Percentiles rank a stretch among this genome's conserved stretches.
Evolutionary conservation across 1,140 invertebrate species (phyloP).

Genomic region (Carcinoscorpius rotundicauda): DNA sequence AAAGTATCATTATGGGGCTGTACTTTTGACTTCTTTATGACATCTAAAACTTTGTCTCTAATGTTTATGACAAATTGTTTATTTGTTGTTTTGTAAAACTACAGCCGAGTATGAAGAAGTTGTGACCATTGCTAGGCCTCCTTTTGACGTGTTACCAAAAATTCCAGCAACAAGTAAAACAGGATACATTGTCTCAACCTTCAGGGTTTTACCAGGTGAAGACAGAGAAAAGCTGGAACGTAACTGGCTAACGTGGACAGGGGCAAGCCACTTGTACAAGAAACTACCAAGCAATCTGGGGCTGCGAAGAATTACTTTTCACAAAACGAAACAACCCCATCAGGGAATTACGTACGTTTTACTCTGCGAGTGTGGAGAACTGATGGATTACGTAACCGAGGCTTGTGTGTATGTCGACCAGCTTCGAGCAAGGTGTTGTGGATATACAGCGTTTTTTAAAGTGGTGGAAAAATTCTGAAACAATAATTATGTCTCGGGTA

Average conservation of each 20-base stretch:
- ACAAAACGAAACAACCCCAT: slow-evolving; percentile 42
- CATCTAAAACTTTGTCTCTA: too few species aligned
- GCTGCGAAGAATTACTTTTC: slow-evolving; percentile 67
- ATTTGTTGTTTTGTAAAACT: background rate
- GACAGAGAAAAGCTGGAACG: slow-evolving; percentile 77
- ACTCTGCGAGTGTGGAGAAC: slow-evolving; percentile 75
- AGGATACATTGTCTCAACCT: slow-evolving; percentile 80
- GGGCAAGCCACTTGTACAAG: slow-evolving; percentile 62
- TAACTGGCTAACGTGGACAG: slow-evolving; percentile 87
- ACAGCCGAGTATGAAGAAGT: slow-evolving; percentile 38
- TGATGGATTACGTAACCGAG: slow-evolving; percentile 68
- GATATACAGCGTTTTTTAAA: slow-evolving; percentile 68
- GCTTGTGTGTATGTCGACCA: slow-evolving; percentile 73
- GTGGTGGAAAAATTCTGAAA: too few species aligned
- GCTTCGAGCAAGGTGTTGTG: slow-evolving; percentile 67
- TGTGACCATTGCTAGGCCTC: slow-evolving; percentile 73
- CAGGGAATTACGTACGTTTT: slow-evolving; percentile 48
- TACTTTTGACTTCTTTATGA: too few species aligned
- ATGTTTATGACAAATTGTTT: too few species aligned
- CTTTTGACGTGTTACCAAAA: slow-evolving; percentile 38
- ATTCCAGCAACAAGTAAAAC: slow-evolving; percentile 41
- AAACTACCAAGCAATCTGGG: slow-evolving; percentile 73
- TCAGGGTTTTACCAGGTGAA: slow-evolving; percentile 85
- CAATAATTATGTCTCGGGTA: too few species aligned
- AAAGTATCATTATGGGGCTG: too few species aligned